Percentiles rank a stretch among this genome's conserved stretches.
phyloP scores from a whole-genome alignment of 2,797 vertebrate species.

The Sebastes itinus region DNA sequence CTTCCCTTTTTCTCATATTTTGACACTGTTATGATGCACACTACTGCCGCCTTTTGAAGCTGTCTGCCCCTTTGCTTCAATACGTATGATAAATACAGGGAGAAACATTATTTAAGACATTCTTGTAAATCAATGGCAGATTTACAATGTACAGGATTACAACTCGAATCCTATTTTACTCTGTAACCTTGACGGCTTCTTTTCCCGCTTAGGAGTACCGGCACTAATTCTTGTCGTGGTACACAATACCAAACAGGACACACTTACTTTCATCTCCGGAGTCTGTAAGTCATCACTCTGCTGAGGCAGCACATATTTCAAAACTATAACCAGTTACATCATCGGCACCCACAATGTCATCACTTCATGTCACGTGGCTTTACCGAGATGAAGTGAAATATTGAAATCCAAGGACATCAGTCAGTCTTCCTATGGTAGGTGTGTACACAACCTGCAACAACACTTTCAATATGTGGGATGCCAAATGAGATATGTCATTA shows the following conservation, averaged over 20 bases:
- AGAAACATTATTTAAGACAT: constrained; percentile 46
- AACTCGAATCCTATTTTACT: constrained; percentile 63
- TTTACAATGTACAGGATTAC: constrained; percentile 65
- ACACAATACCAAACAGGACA: constrained; percentile 58
- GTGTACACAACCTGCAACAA: constrained; percentile 10
- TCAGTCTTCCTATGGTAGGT: neutral
- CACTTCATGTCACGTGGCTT: constrained; percentile 34
- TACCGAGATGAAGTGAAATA: constrained; percentile 32
- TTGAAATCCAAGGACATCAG: constrained; percentile 50
- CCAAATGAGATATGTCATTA: neutral
- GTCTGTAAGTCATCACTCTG: constrained; percentile 56
- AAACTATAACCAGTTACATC: constrained; percentile 53
- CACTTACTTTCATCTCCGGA: constrained; percentile 53
- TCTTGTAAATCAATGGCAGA: constrained; percentile 62
- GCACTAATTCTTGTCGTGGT: constrained; percentile 57
- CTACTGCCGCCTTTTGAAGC: constrained; percentile 16
- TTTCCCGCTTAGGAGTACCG: constrained; percentile 49
- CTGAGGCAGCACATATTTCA: constrained; percentile 60
- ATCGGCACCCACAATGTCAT: constrained; percentile 32
- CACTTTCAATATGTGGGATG: neutral
- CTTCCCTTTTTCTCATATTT: constrained; percentile 18
- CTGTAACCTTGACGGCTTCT: constrained; percentile 69
- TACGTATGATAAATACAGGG: constrained; percentile 28
- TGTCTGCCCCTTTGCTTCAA: constrained; percentile 17
- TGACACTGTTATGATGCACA: constrained; percentile 17